Conservation (phyloP, 2,113 vertebrate species). For the Cyprinus carpio region DNA sequence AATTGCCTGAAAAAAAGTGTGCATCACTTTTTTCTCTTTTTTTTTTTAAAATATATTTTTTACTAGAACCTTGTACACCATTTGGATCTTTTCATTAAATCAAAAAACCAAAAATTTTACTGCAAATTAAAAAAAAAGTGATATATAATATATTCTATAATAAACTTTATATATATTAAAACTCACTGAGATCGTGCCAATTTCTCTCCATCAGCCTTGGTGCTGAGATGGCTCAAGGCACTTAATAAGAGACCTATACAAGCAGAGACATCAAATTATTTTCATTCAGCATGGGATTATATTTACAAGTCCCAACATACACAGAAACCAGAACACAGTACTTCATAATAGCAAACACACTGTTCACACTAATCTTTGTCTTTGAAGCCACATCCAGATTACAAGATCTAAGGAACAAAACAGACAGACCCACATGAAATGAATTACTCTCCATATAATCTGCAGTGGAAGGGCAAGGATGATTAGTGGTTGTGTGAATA, state of each 20-base stretch:
- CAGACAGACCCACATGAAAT: background rate
- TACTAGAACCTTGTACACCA: too few relatives aligned
- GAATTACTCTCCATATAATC: background rate
- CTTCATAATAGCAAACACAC: conserved; percentile 90
- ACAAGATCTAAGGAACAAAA: conserved; percentile 82
- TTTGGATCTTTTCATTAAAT: too few relatives aligned
- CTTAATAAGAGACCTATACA: conserved; percentile 84
- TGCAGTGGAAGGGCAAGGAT: background rate
- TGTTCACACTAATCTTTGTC: conserved; percentile 87
- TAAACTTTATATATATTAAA: background rate
- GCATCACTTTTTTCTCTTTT: too few relatives aligned
- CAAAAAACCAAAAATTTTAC: too few relatives aligned
- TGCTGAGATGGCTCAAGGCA: conserved; percentile 90
- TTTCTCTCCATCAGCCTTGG: conserved; percentile 82
- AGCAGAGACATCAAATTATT: conserved; percentile 31
- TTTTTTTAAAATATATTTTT: too few relatives aligned
- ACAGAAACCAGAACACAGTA: conserved; percentile 53
- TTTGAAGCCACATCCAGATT: conserved; percentile 88
- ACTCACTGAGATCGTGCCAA: conserved; percentile 86
- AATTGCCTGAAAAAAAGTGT: too few relatives aligned
- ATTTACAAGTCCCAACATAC: background rate
- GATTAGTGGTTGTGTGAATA: background rate
- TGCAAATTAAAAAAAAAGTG: too few relatives aligned
- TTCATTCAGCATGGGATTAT: background rate
- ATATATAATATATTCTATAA: too few relatives aligned